Evolutionary conservation across 2,888 invertebrate species (phyloP).

Genomic region (Pseudoips prasinana): DNA sequence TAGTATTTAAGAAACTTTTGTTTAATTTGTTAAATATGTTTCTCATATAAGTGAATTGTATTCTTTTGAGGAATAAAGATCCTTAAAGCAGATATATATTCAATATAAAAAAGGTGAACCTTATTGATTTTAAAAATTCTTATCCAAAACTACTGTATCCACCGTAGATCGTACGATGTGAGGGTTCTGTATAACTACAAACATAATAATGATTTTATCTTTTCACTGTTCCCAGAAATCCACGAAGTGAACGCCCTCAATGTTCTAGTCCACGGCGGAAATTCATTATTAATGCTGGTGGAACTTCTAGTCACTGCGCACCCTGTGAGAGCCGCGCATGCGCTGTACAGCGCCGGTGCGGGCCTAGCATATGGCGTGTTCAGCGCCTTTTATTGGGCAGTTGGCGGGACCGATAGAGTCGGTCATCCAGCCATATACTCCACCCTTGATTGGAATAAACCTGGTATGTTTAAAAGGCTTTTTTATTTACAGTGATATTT

Average conservation of each 20-base stretch:
- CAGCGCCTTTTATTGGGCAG: constrained; percentile 73
- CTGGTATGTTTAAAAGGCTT: constrained; percentile 51
- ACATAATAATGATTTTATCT: no score
- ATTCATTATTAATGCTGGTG: constrained; percentile 87
- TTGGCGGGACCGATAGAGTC: constrained; percentile 69
- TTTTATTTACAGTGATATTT: no score
- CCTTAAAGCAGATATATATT: no score
- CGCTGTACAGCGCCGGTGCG: constrained; percentile 83
- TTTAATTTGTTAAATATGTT: no score
- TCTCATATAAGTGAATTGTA: no score
- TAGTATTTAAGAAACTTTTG: no score
- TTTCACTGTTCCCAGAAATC: constrained; percentile 64
- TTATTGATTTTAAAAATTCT: no score
- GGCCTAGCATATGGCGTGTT: constrained; percentile 78
- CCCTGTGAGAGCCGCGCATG: constrained; percentile 85
- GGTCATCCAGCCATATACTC: constrained; percentile 87
- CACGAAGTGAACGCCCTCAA: constrained; percentile 85
- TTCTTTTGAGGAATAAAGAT: no score
- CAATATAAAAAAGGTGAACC: no score
- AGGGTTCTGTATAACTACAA: no score
- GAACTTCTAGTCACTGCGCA: constrained; percentile 88
- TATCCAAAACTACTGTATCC: no score
- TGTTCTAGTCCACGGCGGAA: constrained; percentile 87
- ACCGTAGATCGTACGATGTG: no score
- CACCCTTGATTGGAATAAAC: constrained; percentile 88